Percentiles rank a stretch among this genome's conserved stretches.
Conservation (phyloP, 2,113 vertebrate genomes). For the Australoheros scitulus region DNA sequence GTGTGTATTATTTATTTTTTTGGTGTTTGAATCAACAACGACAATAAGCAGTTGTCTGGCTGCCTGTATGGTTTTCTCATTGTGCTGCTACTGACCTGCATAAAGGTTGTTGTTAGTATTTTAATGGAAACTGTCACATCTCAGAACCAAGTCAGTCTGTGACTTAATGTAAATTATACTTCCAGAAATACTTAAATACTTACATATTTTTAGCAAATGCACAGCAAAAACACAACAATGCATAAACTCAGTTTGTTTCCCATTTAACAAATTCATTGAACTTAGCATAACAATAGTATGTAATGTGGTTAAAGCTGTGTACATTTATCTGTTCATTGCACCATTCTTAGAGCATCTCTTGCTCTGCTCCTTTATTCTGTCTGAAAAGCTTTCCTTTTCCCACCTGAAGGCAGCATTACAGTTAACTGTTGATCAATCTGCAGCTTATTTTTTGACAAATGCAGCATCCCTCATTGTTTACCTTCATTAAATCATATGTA, state of each 20-base stretch:
- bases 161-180: not conserved
- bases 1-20: not conserved
- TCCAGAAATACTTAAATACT: too few relatives aligned
- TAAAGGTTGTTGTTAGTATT: not conserved
- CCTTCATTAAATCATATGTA: not conserved
- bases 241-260: too few relatives aligned
- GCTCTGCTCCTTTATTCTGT: not conserved
- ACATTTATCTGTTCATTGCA: not conserved
- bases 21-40: not conserved
- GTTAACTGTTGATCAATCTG: not conserved
- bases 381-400: not conserved
- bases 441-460: not conserved
- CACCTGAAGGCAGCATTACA: not conserved
- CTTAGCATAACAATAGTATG: too few relatives aligned
- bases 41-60: too few relatives aligned
- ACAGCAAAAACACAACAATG: too few relatives aligned
- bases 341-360: not conserved
- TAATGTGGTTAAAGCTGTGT: too few relatives aligned
- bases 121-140: not conserved
- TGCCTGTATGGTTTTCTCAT: fast-evolving
- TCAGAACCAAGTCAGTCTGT: not conserved
- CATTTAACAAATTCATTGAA: not conserved
- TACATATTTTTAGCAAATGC: too few relatives aligned
- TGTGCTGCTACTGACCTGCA: fast-evolving
- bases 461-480: not conserved